Evolutionary conservation across 1,140 invertebrate genomes (phyloP).

Genomic region (Yoshiicerus persimilis): DNA sequence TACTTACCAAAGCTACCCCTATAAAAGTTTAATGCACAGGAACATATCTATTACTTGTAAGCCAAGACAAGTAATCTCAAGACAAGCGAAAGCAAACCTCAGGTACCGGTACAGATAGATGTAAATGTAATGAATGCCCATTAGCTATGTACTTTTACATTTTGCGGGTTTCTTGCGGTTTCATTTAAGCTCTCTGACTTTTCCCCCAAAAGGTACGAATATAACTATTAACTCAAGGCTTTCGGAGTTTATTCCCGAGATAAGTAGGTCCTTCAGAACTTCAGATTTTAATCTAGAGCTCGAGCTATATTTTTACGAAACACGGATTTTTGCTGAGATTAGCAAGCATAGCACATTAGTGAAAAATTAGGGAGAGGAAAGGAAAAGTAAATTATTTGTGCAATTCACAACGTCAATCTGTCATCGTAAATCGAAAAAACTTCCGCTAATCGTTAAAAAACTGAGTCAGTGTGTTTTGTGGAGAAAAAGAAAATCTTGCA

Average conservation of each 20-base stretch:
- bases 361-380: not conserved
- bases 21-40: not conserved
- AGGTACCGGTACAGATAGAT: not conserved
- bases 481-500: no score
- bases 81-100: not conserved
- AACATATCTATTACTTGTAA: not conserved
- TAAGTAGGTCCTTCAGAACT: not conserved
- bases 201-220: not conserved
- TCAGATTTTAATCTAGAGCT: not conserved
- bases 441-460: not conserved
- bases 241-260: not conserved
- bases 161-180: not conserved
- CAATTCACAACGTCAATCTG: not conserved
- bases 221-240: no score
- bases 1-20: no score
- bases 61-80: not conserved
- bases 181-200: not conserved
- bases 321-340: not conserved
- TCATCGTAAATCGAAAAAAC: slow-evolving; percentile 1
- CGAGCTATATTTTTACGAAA: slow-evolving; percentile 16
- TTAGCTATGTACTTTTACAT: not conserved
- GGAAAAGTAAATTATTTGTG: not conserved
- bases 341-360: not conserved
- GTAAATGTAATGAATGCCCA: not conserved
- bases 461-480: not conserved